Percentiles rank a stretch among this genome's conserved stretches.
These are phyloP conservation scores for Vanessa atalanta DNA, from an alignment of 1,140 invertebrate species.

Conservation along the genomic window DNA sequence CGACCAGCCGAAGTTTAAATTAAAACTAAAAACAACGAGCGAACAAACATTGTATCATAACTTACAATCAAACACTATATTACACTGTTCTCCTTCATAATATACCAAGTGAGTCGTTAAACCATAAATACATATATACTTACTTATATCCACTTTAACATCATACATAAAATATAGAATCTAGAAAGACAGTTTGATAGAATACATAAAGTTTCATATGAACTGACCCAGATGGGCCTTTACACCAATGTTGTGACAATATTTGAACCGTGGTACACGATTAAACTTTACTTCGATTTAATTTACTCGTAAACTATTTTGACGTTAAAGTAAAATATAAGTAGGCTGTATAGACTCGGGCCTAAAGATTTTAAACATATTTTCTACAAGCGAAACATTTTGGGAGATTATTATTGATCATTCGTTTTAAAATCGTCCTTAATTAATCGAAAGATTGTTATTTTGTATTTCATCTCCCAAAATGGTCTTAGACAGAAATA, in stretches of 20 bases:
- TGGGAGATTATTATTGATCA: not conserved
- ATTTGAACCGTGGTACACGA: not conserved
- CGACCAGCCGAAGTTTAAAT: slow-evolving; percentile 54
- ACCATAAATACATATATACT: slow-evolving; percentile 15
- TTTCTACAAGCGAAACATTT: slow-evolving; percentile 3
- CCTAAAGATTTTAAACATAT: slow-evolving; percentile 8
- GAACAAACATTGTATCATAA: slow-evolving; percentile 54
- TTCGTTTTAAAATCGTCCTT: too few relatives aligned
- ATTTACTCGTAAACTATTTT: not conserved
- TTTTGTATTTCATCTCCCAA: not conserved
- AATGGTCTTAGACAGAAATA: not conserved
- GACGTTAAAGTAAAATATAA: slow-evolving; percentile 7
- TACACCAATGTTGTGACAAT: not conserved
- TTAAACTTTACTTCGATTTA: not conserved
- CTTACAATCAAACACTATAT: slow-evolving; percentile 62
- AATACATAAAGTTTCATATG: not conserved
- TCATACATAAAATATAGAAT: not conserved
- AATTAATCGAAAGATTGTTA: not conserved
- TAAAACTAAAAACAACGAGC: slow-evolving; percentile 64
- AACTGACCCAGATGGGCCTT: not conserved
- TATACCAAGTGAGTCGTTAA: slow-evolving; percentile 13
- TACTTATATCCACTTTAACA: slow-evolving; percentile 17
- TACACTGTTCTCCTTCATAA: slow-evolving; percentile 60
- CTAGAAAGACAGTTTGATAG: not conserved
- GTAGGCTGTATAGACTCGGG: not conserved